phyloP scores from a whole-genome alignment of 2,113 vertebrate genomes.

The Actinemys pallida region DNA sequence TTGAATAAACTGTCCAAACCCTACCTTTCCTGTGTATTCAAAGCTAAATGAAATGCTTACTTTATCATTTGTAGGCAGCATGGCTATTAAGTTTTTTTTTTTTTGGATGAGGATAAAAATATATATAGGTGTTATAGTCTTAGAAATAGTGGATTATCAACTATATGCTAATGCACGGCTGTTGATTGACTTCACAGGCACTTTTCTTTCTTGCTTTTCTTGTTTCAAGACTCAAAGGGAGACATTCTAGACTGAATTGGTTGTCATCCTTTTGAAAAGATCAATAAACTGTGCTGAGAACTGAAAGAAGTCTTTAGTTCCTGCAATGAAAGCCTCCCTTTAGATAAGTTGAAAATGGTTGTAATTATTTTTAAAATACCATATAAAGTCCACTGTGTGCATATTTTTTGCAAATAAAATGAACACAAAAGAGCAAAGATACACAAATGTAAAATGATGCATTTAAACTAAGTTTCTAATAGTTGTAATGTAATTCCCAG shows the following conservation, averaged over 20 bases:
- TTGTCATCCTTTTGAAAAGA: conserved; percentile 58
- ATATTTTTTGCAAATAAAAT: conserved; percentile 51
- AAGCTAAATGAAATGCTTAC: background rate
- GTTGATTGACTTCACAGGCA: conserved; percentile 39
- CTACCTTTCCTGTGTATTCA: background rate
- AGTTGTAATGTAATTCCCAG: conserved; percentile 74
- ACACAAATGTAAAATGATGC: conserved; percentile 59
- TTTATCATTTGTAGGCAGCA: background rate
- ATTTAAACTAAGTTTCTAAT: conserved; percentile 71
- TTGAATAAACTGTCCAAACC: background rate
- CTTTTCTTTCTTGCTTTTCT: conserved; percentile 45
- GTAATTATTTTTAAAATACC: conserved; percentile 68
- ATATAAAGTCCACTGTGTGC: conserved; percentile 29
- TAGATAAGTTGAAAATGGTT: background rate
- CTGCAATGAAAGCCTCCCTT: conserved; percentile 45
- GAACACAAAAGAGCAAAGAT: conserved; percentile 55
- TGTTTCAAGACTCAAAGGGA: conserved; percentile 42
- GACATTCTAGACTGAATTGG: conserved; percentile 21
- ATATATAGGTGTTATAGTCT: background rate
- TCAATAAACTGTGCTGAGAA: conserved; percentile 40
- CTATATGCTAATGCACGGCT: background rate
- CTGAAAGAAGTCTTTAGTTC: conserved; percentile 16
- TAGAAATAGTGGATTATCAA: background rate
- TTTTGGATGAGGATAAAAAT: background rate
- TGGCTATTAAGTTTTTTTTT: background rate